These are phyloP conservation scores for Eulacestoma nigropectus DNA, from an alignment of 2,113 vertebrate species.

Conservation along the genomic window DNA sequence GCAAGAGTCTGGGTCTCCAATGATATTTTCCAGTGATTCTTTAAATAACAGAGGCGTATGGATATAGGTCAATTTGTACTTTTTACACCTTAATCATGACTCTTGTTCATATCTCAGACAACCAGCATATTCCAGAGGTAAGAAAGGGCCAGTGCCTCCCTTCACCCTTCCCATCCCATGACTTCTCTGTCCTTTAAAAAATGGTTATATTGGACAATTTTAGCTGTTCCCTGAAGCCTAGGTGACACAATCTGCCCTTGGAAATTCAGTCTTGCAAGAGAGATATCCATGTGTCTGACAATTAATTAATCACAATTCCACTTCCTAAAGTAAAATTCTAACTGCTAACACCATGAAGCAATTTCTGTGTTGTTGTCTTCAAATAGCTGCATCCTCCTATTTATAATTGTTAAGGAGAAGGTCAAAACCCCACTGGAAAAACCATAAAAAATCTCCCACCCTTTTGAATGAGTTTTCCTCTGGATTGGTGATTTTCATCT, in stretches of 20 bases:
- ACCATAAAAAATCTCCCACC: not conserved
- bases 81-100: not conserved
- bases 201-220: not conserved
- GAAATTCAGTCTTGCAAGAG: not conserved
- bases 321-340: not conserved
- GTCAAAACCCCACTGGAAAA: not conserved
- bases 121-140: not conserved
- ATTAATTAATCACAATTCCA: not conserved
- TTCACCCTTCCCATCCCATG: not conserved
- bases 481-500: not conserved
- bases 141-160: not conserved
- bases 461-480: not conserved
- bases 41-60: not conserved
- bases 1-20: not conserved
- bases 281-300: not conserved
- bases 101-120: not conserved
- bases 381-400: not conserved
- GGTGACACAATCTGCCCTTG: not conserved
- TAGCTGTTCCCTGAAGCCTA: not conserved
- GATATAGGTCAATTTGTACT: not conserved
- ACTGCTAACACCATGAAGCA: not conserved
- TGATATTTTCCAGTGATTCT: not conserved
- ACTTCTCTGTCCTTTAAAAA: not conserved
- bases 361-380: not conserved
- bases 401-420: not conserved